These are phyloP conservation scores for Macroteleia sp. DNA, from an alignment of 2,888 invertebrate species.

Conservation along the genomic window DNA sequence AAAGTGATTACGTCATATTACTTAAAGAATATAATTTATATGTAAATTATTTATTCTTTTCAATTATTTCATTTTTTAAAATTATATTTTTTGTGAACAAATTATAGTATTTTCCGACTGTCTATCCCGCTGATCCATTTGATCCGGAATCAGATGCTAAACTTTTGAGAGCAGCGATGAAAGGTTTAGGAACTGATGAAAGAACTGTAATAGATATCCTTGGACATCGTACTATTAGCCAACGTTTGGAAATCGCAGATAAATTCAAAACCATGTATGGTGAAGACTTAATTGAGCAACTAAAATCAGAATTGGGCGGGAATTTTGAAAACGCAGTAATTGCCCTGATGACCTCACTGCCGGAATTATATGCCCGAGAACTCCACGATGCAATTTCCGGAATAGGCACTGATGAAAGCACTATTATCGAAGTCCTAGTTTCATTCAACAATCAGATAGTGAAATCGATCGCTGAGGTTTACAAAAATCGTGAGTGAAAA, in stretches of 20 bases:
- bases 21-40: no score
- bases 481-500: slow-evolving; percentile 91
- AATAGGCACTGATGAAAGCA: slow-evolving; percentile 93
- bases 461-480: slow-evolving; percentile 92
- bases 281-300: slow-evolving; percentile 92
- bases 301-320: slow-evolving; percentile 95
- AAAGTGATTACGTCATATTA: no score
- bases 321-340: slow-evolving; percentile 93
- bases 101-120: no score
- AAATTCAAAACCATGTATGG: slow-evolving; percentile 95
- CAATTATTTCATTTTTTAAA: no score
- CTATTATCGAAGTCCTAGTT: slow-evolving; percentile 96
- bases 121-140: slow-evolving; percentile 92
- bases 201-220: slow-evolving; percentile 94
- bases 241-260: slow-evolving; percentile 92
- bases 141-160: slow-evolving; percentile 93
- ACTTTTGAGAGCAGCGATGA: slow-evolving; percentile 94
- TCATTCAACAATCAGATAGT: slow-evolving; percentile 95
- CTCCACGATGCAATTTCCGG: slow-evolving; percentile 93
- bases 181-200: slow-evolving; percentile 96
- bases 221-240: slow-evolving; percentile 91
- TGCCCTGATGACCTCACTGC: slow-evolving; percentile 93
- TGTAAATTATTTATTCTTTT: no score
- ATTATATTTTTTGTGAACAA: no score
- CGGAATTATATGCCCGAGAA: slow-evolving; percentile 93